These are phyloP conservation scores for Brachyalestes nurse DNA, from an alignment of 2,797 vertebrate species.

Conservation along the genomic window DNA sequence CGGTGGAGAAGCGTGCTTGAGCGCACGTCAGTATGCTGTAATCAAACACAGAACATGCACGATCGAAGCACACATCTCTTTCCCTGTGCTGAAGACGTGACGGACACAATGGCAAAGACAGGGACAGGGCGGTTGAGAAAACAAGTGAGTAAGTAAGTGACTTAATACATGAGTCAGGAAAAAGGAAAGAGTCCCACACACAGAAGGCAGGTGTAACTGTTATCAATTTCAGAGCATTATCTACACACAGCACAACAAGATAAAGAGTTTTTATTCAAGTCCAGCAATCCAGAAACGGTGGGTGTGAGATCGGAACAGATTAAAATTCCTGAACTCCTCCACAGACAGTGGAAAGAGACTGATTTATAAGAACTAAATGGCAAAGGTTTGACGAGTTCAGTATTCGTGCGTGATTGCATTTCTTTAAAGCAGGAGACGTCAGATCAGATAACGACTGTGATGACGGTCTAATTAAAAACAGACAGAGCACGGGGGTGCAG, in stretches of 20 bases:
- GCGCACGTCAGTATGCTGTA: background rate
- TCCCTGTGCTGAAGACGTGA: background rate
- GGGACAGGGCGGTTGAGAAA: background rate
- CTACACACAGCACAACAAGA: background rate
- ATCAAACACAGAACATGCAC: background rate
- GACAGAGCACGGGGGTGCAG: background rate
- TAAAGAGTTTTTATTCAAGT: background rate
- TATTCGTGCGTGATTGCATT: background rate
- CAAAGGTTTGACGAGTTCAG: background rate
- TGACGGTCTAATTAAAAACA: background rate
- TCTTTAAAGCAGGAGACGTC: background rate
- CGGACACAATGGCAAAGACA: background rate
- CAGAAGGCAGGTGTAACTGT: background rate
- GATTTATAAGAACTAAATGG: background rate
- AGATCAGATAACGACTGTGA: slow-evolving; percentile 13
- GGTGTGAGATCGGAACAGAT: background rate
- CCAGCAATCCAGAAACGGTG: background rate
- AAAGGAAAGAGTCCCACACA: background rate
- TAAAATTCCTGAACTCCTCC: background rate
- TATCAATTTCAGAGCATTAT: background rate
- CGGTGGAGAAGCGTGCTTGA: background rate
- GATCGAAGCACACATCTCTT: background rate
- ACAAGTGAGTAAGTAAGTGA: background rate
- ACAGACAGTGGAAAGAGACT: background rate
- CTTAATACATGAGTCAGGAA: too few relatives aligned